These are phyloP conservation scores for Centroberyx gerrardi DNA, from an alignment of 2,797 vertebrate genomes.

Conservation along the genomic window DNA sequence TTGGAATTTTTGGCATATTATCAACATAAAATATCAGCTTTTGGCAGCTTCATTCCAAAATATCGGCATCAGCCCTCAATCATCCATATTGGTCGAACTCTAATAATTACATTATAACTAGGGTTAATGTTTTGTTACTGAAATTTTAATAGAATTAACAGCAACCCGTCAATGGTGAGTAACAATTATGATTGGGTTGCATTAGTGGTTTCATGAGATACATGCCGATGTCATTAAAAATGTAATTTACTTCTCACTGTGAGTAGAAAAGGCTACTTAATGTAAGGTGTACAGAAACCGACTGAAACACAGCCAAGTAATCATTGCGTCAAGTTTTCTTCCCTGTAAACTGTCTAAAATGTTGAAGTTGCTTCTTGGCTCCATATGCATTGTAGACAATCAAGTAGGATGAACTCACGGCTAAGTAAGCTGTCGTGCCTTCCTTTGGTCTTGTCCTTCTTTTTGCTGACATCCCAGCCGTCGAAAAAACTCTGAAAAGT, in stretches of 20 bases:
- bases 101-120: too few species aligned
- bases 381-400: neutral
- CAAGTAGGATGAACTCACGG: constrained; percentile 75
- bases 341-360: neutral
- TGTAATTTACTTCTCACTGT: constrained; percentile 30
- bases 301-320: constrained; percentile 19
- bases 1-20: too few species aligned
- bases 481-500: constrained; percentile 94
- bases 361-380: neutral
- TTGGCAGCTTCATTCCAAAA: too few species aligned
- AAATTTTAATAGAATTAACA: neutral
- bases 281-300: constrained; percentile 19
- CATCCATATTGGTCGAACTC: too few species aligned
- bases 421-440: constrained; percentile 85
- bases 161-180: constrained; percentile 22
- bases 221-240: constrained; percentile 19
- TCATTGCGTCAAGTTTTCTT: neutral
- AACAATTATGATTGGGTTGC: constrained; percentile 28
- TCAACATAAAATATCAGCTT: too few species aligned
- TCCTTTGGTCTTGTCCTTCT: constrained; percentile 95
- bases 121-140: too few species aligned
- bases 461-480: constrained; percentile 95
- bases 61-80: too few species aligned
- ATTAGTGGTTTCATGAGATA: neutral
- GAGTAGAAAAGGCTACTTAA: constrained; percentile 18